Percentiles rank a stretch among this genome's conserved stretches.
Evolutionary conservation across 2,888 invertebrate species (phyloP).

Genomic region (Theodoxus fluviatilis): DNA sequence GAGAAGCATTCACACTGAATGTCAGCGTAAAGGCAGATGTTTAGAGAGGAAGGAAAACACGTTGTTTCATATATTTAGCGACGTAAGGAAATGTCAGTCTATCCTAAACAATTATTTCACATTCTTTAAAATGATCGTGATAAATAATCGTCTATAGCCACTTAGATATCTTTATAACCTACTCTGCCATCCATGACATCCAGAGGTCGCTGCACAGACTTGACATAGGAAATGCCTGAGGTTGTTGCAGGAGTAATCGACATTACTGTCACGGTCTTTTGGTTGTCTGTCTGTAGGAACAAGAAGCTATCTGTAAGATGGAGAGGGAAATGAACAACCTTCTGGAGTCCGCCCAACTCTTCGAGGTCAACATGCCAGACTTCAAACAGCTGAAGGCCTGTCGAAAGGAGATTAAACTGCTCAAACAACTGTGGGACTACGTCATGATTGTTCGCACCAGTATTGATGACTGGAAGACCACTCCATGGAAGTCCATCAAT

Average conservation of each 20-base stretch:
- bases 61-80: too few species aligned
- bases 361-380: constrained; percentile 94
- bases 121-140: not conserved
- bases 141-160: not conserved
- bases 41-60: too few species aligned
- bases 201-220: too few species aligned
- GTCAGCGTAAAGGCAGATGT: too few species aligned
- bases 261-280: not conserved
- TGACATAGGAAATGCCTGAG: too few species aligned
- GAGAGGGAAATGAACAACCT: constrained; percentile 87
- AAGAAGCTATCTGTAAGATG: constrained; percentile 78
- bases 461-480: constrained; percentile 96
- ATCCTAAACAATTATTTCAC: too few species aligned
- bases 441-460: constrained; percentile 86
- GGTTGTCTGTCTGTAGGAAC: constrained; percentile 74
- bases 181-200: too few species aligned
- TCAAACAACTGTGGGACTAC: constrained; percentile 95
- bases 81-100: too few species aligned
- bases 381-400: constrained; percentile 92
- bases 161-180: constrained; percentile 1
- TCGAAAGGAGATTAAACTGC: constrained; percentile 80
- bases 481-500: constrained; percentile 95
- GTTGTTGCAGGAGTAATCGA: too few species aligned
- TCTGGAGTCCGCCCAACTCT: constrained; percentile 87
- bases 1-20: too few species aligned